Base-by-base conservation (phyloP, 2,888 invertebrate genomes). In the Epinotia ramella region DNA sequence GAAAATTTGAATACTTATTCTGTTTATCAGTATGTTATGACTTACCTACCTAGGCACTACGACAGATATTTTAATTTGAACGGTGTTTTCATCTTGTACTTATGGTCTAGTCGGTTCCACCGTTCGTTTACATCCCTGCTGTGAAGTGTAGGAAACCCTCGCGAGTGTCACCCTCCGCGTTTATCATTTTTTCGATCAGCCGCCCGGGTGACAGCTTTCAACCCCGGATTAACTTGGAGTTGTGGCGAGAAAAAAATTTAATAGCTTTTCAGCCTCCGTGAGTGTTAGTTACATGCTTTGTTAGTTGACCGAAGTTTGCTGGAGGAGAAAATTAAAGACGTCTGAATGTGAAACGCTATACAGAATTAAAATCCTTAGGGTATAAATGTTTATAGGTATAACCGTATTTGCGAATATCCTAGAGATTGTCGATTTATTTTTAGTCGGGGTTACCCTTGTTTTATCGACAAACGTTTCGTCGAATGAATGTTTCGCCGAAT, bases 161-260 rank as follows among this genome's bases (percentile, higher is more conserved):
- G 53, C 60, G 56, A 65, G 84, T 86, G 88, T 87, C 88, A 82
- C 86, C 87, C 86, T 82, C 80, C 77, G 84, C 78, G 79, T 82
- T 83, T 83, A 83, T 84, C 84, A 82, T 91, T 89, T 91, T 91
- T 91, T 88, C 87, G 88, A 92, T 89, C 88, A 86, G 83, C 79
- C 78, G 79, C 72, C 73, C 62, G 69, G 87, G 85, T 86, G 90
- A 89, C 90, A 90, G 90, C 89, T 91, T 88, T 89, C 89, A 86
- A 86, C 86, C 86, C 84, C 80, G 92, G 92, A 92, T 92, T 91
- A 93, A 88, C 88, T 87, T 81, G 79, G 86, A 84, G 84, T 84
- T 86, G 88, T 84, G 86, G 84, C 83, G 82, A 83, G 80, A 81
- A 88, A 33, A 90, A 89, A 89, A 91, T 81, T 88, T 90, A 90